Evolutionary conservation across 2,888 invertebrate genomes (phyloP), one percentile per base, ranked within the genome.

Genomic region (Hyposoter didymator): DNA sequence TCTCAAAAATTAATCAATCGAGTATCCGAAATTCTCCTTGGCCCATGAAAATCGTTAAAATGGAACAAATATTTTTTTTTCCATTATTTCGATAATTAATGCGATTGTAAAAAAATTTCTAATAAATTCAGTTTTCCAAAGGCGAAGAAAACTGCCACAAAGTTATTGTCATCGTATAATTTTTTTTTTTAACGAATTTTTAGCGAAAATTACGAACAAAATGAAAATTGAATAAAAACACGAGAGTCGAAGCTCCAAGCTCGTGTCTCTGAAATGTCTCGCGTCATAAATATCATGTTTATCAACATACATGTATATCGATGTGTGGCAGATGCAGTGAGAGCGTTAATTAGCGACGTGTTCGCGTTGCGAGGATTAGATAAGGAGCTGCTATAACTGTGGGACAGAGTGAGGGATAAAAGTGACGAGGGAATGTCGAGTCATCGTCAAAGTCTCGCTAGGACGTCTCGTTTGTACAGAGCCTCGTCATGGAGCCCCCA

Each of bases 321-420:
- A 28, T 17, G 22, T 19, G 28, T 59, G 28, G 69, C 28, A 28
- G 5, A n/a, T 28, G n/a, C 28, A 17, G 69, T 47, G 17, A 19
- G 10, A 73, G 59, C 73, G 73, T 64, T 80, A 80, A 80, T 80
- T 73, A 80, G 79, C 79, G 52, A 28, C 66, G 73, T 73, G 80
- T 35, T 66, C 66, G 73, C 73, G 43, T 73, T 66, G n/a, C n/a
- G 28, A 43, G 43, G 39, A n/a, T 43, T 35, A 73, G 80, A 80
- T 73, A 80, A 80, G 80, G 28, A 80, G 66, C 73, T 66, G 66
- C 73, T 66, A 73, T 80, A 73, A 73, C 73, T 73, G 70, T 52
- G 78, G n/a, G 45, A 4, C 4, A 55, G 55, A 12, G 59, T n/a
- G 35, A 66, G n/a, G 1, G 32, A 66, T n/a, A 66, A 7, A 66